Evolutionary conservation across 1,140 invertebrate species (phyloP), one percentile per base, ranked within the genome.

Genomic region (Drosophila orosa): DNA sequence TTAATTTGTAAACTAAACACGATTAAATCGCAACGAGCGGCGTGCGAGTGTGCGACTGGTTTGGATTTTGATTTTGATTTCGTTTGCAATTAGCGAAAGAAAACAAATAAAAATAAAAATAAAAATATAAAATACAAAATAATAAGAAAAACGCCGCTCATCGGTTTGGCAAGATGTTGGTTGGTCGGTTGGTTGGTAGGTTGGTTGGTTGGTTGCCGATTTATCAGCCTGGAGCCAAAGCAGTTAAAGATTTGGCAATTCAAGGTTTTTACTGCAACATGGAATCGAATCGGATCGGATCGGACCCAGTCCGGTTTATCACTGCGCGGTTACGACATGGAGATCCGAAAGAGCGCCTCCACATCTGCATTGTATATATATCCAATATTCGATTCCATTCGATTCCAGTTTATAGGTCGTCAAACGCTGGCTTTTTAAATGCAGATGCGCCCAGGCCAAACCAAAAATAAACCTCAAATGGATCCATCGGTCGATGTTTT

Each of bases 241-340:
- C 47, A 54, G 40, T 58, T 47, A 47, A 79, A 79, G 79, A 87
- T 89, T 87, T 87, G 86, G 79, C 78, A 87, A 87, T 89, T 89
- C 83, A 87, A 87, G 83, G 83, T 87, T 86, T 86, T 77, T 68
- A 68, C 57, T 78, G 74, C 74, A 77, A 48, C 66, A 58, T 48
- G 50, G 68, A 55, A 56, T 71, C 50, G 48, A 24, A 35, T 65
- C 37, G 60, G 17, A 42, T 63, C 37, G 61, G 25, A 29, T 47
- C 37, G 61, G 25, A 29, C 39, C 33, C 65, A 58, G 69, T 54
- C 77, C 50, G 54, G 58, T 79, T 72, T 82, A 52, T 74, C 55
- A 40, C 47, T 81, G 55, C 33, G 65, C 33, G 65, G 55, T 81
- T 81, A 82, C 47, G 79, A 82, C 72, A 78, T 63, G 60, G 52